A percentile compares a stretch with the other conserved stretches of the same genome.
Evolutionary conservation across 2,888 invertebrate species (phyloP).

Genomic region (Pyrgus malvae): DNA sequence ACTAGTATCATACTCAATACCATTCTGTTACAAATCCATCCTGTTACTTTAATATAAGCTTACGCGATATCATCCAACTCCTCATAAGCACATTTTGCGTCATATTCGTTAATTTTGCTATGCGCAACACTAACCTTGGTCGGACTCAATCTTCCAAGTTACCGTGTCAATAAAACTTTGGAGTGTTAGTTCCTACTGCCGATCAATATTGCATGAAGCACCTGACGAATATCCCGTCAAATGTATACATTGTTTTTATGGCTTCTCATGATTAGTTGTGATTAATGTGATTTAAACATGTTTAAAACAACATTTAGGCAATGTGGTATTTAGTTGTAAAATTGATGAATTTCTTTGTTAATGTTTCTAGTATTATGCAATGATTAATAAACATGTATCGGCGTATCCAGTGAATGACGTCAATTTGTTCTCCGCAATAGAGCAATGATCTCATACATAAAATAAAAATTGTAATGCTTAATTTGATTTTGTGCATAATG

Average conservation of each 20-base stretch:
- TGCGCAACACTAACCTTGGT: conserved; percentile 17
- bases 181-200: conserved; percentile 22
- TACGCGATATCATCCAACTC: conserved; percentile 48
- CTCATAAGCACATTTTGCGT: conserved; percentile 42
- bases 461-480: conserved; percentile 56
- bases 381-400: conserved; percentile 54
- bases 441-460: conserved; percentile 73
- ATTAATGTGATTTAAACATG: conserved; percentile 59
- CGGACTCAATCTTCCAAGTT: conserved; percentile 12
- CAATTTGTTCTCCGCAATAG: conserved; percentile 62
- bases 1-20: conserved; percentile 65
- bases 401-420: conserved; percentile 68
- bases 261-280: conserved; percentile 69
- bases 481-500: conserved; percentile 48
- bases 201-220: conserved; percentile 3
- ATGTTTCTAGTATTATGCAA: conserved; percentile 47
- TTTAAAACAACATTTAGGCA: conserved; percentile 57
- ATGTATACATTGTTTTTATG: conserved; percentile 44
- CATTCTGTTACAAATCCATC: conserved; percentile 72
- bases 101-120: conserved; percentile 37
- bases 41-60: conserved; percentile 56
- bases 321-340: conserved; percentile 52
- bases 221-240: conserved; percentile 35
- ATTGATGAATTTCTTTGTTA: conserved; percentile 52
- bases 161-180: conserved; percentile 11